Conservation (phyloP, 2,888 invertebrate genomes). For the Himalopsyche japonica region DNA sequence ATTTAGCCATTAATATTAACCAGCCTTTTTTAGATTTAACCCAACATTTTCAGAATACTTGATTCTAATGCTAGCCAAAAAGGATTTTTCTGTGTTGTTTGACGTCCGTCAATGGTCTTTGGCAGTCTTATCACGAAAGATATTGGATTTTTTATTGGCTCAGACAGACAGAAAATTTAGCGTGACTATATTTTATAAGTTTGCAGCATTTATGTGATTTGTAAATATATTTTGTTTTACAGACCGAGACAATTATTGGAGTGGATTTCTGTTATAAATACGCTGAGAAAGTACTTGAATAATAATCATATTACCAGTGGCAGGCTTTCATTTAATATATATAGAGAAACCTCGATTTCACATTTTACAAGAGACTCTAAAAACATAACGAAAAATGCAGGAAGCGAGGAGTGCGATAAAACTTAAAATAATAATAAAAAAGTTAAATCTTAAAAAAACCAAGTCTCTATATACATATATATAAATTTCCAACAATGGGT, state of each 20-base stretch:
- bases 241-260: neutral
- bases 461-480: too few species aligned
- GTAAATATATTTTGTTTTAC: neutral
- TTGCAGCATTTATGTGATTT: neutral
- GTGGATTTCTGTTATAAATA: neutral
- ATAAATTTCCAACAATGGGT: too few species aligned
- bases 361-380: too few species aligned
- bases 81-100: neutral
- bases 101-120: neutral
- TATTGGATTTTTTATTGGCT: neutral
- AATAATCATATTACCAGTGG: neutral
- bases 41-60: neutral
- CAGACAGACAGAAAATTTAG: neutral
- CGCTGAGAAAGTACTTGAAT: neutral
- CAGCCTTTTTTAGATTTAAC: neutral
- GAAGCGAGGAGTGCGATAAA: too few species aligned
- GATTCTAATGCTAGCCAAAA: neutral
- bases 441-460: too few species aligned
- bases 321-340: neutral
- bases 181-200: neutral
- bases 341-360: too few species aligned
- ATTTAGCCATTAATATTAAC: neutral
- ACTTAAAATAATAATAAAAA: too few species aligned
- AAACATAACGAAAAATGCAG: too few species aligned
- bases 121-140: neutral